A percentile compares a stretch with the other conserved stretches of the same genome.
Conservation (phyloP, 2,888 invertebrate species). For the Tyria jacobaeae region DNA sequence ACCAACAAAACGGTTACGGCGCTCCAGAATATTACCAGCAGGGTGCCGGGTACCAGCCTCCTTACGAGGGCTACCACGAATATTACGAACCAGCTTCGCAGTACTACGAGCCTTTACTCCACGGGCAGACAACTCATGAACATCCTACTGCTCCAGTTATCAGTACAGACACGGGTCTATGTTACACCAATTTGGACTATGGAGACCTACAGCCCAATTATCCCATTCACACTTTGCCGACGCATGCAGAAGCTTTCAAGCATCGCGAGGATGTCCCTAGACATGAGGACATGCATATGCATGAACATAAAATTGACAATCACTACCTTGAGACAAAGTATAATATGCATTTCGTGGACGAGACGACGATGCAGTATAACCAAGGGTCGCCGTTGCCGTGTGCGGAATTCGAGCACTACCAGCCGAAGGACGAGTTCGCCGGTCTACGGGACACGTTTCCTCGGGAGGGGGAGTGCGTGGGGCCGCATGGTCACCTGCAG, state of each 20-base stretch:
- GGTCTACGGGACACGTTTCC: slow-evolving; percentile 74
- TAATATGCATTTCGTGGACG: slow-evolving; percentile 83
- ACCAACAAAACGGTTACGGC: slow-evolving; percentile 87
- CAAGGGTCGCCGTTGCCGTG: slow-evolving; percentile 83
- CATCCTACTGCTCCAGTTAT: slow-evolving; percentile 89
- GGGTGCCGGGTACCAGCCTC: slow-evolving; percentile 76
- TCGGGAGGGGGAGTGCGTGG: slow-evolving; percentile 69
- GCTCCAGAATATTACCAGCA: slow-evolving; percentile 85
- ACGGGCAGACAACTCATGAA: slow-evolving; percentile 76
- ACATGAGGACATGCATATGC: slow-evolving; percentile 77
- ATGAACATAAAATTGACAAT: slow-evolving; percentile 79
- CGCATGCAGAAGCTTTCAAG: slow-evolving; percentile 83
- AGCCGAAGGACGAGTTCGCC: slow-evolving; percentile 88
- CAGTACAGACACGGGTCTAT: slow-evolving; percentile 94
- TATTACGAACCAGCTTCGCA: slow-evolving; percentile 82
- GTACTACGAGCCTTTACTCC: slow-evolving; percentile 83
- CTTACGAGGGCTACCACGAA: slow-evolving; percentile 80
- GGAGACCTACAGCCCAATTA: slow-evolving; percentile 82
- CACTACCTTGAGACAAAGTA: slow-evolving; percentile 85
- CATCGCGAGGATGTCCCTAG: slow-evolving; percentile 87
- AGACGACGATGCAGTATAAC: slow-evolving; percentile 75
- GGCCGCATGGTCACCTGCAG: slow-evolving; percentile 68
- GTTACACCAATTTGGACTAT: slow-evolving; percentile 96
- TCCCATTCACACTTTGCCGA: slow-evolving; percentile 84
- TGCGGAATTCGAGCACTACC: slow-evolving; percentile 87